A percentile compares a stretch with the other conserved stretches of the same genome.
Evolutionary conservation across 2,797 vertebrate genomes (phyloP).

Genomic region (Danio tinwini): DNA sequence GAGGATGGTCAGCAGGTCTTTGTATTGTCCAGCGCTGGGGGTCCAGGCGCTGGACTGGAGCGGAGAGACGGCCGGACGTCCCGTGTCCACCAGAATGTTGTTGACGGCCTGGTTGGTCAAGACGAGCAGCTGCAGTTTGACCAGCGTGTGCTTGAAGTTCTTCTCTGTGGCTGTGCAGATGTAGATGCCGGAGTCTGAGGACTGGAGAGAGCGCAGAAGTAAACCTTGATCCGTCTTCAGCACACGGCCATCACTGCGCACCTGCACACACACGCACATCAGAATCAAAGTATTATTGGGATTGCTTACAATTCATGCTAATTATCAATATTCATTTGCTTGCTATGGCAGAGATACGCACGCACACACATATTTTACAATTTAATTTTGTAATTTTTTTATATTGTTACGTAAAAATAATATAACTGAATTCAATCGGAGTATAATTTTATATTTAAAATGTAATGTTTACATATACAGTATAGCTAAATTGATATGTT

Average conservation of each 20-base stretch:
- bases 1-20: constrained; percentile 95
- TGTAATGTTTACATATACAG: too few species aligned
- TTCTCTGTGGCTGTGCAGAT: constrained; percentile 95
- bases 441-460: too few species aligned
- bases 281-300: too few species aligned
- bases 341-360: too few species aligned
- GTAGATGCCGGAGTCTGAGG: constrained; percentile 88
- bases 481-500: too few species aligned
- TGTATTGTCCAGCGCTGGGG: constrained; percentile 82
- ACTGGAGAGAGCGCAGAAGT: constrained; percentile 88
- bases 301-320: too few species aligned
- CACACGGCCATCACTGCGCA: constrained; percentile 87
- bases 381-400: too few species aligned
- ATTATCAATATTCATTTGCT: too few species aligned
- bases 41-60: constrained; percentile 78
- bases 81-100: constrained; percentile 78
- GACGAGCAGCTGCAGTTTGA: constrained; percentile 90
- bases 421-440: too few species aligned
- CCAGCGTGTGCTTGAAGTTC: constrained; percentile 94
- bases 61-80: constrained; percentile 66
- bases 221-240: constrained; percentile 93
- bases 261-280: constrained; percentile 61
- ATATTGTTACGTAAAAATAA: too few species aligned
- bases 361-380: too few species aligned
- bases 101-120: constrained; percentile 88